phyloP scores from a whole-genome alignment of 2,113 vertebrate species.

The Eulacestoma nigropectus region DNA sequence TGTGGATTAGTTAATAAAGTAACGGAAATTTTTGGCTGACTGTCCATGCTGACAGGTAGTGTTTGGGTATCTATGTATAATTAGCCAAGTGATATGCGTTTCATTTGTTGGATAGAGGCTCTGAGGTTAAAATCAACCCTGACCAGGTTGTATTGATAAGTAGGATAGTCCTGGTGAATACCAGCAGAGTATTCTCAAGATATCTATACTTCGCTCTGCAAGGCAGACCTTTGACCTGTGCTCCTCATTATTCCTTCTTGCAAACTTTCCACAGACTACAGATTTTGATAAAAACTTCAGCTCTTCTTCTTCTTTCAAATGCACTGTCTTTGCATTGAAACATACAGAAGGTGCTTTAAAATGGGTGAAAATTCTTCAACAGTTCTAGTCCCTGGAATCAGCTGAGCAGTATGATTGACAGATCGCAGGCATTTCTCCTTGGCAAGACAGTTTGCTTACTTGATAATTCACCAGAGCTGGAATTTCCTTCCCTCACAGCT shows the following conservation, averaged over 20 bases:
- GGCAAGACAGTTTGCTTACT: neutral
- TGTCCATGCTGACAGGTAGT: neutral
- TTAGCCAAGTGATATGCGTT: neutral
- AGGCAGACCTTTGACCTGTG: neutral
- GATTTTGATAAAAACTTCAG: neutral
- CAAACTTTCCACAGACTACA: neutral
- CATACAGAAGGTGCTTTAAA: neutral
- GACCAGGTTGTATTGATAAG: neutral
- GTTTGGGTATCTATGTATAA: neutral
- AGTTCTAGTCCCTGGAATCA: neutral
- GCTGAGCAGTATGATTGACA: neutral
- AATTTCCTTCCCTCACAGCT: conserved; percentile 18
- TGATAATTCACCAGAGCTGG: neutral
- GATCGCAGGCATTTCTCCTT: neutral
- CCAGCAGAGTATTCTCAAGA: neutral
- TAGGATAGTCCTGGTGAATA: neutral
- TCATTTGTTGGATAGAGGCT: neutral
- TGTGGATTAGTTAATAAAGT: neutral
- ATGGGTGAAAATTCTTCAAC: neutral
- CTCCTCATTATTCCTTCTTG: neutral
- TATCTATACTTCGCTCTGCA: neutral
- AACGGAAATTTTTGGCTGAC: neutral
- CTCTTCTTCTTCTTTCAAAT: neutral
- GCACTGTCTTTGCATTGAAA: neutral
- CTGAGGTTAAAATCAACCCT: neutral